Conservation (phyloP, 2,888 invertebrate genomes). For the Schrankia costaestrigalis region DNA sequence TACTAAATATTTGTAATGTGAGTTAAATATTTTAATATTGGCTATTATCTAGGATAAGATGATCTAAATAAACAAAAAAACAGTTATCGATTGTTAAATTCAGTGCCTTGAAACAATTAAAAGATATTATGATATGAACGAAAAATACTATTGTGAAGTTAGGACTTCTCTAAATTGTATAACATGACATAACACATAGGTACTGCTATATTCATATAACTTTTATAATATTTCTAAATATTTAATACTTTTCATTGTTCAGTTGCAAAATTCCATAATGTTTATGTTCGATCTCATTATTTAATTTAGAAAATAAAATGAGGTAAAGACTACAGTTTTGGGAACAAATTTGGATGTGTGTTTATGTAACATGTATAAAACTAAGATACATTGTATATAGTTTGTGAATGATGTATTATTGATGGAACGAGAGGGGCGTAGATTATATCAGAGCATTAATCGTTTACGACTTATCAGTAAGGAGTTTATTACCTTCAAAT, state of each 20-base stretch:
- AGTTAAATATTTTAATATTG: slow-evolving; percentile 75
- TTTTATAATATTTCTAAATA: slow-evolving; percentile 36
- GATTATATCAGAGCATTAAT: slow-evolving; percentile 61
- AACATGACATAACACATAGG: slow-evolving; percentile 33
- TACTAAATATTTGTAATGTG: slow-evolving; percentile 72
- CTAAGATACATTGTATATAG: slow-evolving; percentile 73
- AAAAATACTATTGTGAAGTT: slow-evolving; percentile 46
- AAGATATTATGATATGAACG: slow-evolving; percentile 61
- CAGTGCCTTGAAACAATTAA: slow-evolving; percentile 74
- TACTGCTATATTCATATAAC: slow-evolving; percentile 41
- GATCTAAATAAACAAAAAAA: slow-evolving; percentile 64
- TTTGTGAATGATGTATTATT: slow-evolving; percentile 76
- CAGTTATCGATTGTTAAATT: slow-evolving; percentile 71
- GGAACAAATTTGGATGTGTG: slow-evolving; percentile 80
- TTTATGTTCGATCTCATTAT: slow-evolving; percentile 80
- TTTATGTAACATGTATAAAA: slow-evolving; percentile 75
- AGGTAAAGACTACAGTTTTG: slow-evolving; percentile 80
- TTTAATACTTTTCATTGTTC: slow-evolving; percentile 46
- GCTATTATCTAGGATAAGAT: slow-evolving; percentile 74
- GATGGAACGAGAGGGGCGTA: slow-evolving; percentile 52
- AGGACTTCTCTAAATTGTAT: slow-evolving; percentile 53
- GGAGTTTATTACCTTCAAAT: slow-evolving; percentile 72
- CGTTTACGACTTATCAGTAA: slow-evolving; percentile 64
- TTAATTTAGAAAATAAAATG: slow-evolving; percentile 79
- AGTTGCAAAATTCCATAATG: slow-evolving; percentile 67